A percentile compares a stretch with the other conserved stretches of the same genome.
Conservation (phyloP, 2,888 invertebrate genomes). For the Phrixothrix hirtus region DNA sequence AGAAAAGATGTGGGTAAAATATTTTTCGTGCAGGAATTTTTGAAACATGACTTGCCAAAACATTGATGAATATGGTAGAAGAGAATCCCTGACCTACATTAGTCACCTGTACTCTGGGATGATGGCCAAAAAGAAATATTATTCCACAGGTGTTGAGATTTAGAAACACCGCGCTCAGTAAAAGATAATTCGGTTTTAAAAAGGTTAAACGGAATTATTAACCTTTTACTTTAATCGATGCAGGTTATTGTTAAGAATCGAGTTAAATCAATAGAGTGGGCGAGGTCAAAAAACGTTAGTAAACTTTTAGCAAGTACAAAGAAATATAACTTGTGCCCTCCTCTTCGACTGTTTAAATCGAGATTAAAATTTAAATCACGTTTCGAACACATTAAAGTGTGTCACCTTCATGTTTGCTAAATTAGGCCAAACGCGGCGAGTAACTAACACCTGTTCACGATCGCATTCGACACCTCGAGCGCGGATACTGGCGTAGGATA, state of each 20-base stretch:
- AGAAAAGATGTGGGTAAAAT: too few relatives aligned
- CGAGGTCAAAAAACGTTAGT: neutral
- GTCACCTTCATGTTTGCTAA: neutral
- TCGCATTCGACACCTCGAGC: constrained; percentile 45
- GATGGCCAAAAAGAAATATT: neutral
- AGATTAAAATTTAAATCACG: too few relatives aligned
- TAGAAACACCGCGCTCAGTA: too few relatives aligned
- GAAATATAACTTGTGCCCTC: too few relatives aligned
- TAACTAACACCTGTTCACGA: constrained; percentile 12
- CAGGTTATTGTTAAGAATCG: neutral
- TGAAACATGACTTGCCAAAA: too few relatives aligned
- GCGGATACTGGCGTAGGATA: constrained; percentile 46
- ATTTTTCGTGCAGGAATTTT: too few relatives aligned
- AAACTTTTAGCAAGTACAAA: too few relatives aligned
- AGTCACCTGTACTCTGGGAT: neutral
- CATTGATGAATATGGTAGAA: too few relatives aligned
- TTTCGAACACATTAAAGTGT: neutral
- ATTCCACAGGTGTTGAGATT: constrained; percentile 4
- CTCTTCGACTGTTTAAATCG: too few relatives aligned
- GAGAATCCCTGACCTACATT: neutral
- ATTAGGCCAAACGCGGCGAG: constrained; percentile 1
- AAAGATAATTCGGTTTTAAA: too few relatives aligned
- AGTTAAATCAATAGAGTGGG: neutral
- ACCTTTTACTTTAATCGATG: too few relatives aligned
- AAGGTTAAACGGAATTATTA: too few relatives aligned